These are phyloP conservation scores for Myzus persicae DNA, from an alignment of 1,140 invertebrate genomes.

Conservation along the genomic window DNA sequence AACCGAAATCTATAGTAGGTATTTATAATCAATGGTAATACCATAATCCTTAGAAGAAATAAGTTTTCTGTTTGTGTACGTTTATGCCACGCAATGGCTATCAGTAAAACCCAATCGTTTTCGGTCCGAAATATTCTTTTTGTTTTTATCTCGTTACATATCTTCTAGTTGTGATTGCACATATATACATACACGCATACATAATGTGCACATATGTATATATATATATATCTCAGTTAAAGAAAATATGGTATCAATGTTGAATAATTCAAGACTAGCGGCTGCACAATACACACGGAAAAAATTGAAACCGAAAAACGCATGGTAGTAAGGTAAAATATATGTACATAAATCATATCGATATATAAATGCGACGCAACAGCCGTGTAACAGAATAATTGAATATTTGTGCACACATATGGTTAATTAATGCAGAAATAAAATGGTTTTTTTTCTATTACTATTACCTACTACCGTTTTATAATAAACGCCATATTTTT, in stretches of 20 bases:
- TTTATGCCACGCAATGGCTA: not conserved
- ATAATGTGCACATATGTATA: not conserved
- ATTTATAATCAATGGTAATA: too few relatives aligned
- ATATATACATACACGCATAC: not conserved
- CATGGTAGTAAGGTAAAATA: not conserved
- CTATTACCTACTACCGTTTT: too few relatives aligned
- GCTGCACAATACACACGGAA: not conserved
- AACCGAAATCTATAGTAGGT: too few relatives aligned
- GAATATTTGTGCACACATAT: not conserved
- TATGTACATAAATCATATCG: slow-evolving; percentile 40
- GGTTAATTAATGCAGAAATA: not conserved
- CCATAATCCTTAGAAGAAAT: fast-evolving
- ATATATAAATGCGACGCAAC: not conserved
- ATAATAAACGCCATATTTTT: not conserved
- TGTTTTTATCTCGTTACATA: not conserved
- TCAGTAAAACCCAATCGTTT: not conserved
- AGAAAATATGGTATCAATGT: slow-evolving; percentile 18
- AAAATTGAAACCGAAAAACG: not conserved
- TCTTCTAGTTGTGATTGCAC: not conserved
- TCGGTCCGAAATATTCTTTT: not conserved
- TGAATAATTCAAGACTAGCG: slow-evolving; percentile 39
- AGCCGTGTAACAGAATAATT: not conserved
- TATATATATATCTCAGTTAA: slow-evolving; percentile 4
- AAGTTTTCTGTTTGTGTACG: not conserved
- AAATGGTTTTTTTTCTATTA: not conserved